phyloP scores from a whole-genome alignment of 2,113 vertebrate species.

The Perognathus longimembris region DNA sequence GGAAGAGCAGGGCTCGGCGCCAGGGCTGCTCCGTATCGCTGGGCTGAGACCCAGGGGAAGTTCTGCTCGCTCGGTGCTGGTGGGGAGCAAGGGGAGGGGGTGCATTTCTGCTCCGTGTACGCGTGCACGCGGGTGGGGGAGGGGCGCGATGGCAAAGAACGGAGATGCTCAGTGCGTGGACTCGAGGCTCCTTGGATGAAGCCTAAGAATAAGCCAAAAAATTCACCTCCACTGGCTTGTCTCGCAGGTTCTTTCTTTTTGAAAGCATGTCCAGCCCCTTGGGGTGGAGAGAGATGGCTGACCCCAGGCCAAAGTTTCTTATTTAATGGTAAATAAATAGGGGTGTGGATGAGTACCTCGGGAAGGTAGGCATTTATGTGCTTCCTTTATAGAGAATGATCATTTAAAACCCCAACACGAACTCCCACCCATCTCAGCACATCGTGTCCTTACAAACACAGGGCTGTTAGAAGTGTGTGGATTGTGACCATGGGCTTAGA shows the following conservation, averaged over 20 bases:
- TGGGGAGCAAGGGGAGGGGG: neutral
- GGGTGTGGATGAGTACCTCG: neutral
- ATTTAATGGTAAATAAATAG: neutral
- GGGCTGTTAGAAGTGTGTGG: constrained; percentile 25
- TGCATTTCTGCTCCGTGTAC: neutral
- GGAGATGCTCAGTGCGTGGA: neutral
- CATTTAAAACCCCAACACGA: neutral
- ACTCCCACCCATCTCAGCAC: constrained; percentile 26
- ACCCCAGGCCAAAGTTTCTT: neutral
- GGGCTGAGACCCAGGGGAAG: constrained; percentile 78
- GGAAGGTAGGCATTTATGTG: neutral
- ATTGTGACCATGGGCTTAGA: constrained; percentile 27
- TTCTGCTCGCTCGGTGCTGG: constrained; percentile 61
- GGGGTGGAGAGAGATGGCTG: neutral
- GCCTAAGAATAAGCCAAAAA: neutral
- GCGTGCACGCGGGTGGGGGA: neutral
- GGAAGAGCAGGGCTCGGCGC: constrained; percentile 78
- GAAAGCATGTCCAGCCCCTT: neutral
- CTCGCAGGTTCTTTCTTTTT: neutral
- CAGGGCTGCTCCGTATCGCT: constrained; percentile 79
- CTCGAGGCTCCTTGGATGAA: neutral
- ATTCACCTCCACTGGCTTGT: neutral
- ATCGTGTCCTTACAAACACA: constrained; percentile 12
- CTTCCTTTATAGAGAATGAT: neutral
- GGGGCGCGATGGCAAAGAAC: neutral